Conservation (phyloP, 2,888 invertebrate genomes). For the Tiliacea citrago region DNA sequence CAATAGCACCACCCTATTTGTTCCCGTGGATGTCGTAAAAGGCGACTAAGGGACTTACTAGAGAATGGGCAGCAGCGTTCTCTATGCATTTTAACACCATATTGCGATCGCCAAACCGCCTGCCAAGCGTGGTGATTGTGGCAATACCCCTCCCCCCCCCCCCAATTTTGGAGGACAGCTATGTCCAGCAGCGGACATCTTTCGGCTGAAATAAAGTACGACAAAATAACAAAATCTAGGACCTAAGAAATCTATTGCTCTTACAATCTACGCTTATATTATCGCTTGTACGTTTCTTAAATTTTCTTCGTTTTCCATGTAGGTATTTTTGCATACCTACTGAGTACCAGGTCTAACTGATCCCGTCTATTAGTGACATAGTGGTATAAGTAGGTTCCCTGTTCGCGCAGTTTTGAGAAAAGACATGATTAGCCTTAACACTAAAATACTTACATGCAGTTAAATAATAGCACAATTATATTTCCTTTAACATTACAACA, state of each 20-base stretch:
- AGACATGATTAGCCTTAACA: neutral
- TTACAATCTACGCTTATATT: neutral
- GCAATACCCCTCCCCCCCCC: no score
- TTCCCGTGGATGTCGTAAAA: no score
- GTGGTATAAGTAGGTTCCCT: neutral
- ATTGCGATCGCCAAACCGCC: no score
- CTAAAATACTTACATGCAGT: slow-evolving; percentile 35
- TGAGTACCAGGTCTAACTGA: neutral
- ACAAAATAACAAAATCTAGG: neutral
- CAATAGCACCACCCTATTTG: no score
- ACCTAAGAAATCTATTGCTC: neutral
- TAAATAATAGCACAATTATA: slow-evolving; percentile 9
- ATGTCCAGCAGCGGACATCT: no score
- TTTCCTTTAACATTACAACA: slow-evolving; percentile 25
- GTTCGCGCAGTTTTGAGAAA: neutral
- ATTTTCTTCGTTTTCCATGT: neutral
- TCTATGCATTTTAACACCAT: no score
- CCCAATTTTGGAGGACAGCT: no score
- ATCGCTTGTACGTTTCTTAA: neutral
- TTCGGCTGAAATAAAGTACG: no score
- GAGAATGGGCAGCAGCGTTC: no score
- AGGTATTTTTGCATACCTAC: neutral
- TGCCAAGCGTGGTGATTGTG: no score
- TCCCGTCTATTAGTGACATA: neutral
- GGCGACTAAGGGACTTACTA: no score